Evolutionary conservation across 2,888 invertebrate species (phyloP), one percentile per base, ranked within the genome.

Genomic region (Tortricodes alternella): DNA sequence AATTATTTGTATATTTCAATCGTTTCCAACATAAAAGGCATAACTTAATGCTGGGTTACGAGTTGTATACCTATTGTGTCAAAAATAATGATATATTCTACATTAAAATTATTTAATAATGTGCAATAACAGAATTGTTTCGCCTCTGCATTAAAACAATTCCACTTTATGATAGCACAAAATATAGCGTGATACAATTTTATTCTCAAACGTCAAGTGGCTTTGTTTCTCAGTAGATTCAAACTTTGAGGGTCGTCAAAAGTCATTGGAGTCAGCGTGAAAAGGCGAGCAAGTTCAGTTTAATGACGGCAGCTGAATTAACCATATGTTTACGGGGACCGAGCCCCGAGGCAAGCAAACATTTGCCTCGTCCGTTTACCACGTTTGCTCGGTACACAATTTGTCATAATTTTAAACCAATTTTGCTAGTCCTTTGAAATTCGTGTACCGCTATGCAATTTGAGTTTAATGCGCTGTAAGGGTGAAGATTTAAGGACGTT

Each of bases 311-410:
- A 62, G 58, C 64, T 37, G 68, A 70, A 73, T 68, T 68, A 68
- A 65, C 61, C 59, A 61, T 61, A 60, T 68, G 67, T 70, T 70
- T 71, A 59, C 60, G 29, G 53, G 66, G 59, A 58, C 66, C 63
- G 59, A 55, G 59, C 65, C 66, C 68, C 58, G 61, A 63, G 62
- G 63, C 63, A 32, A 3, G 61, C 64, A 71, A 77, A 77, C 60
- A 70, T 76, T 73, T 72, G 58, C 68, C 58, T 60, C 49, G 61
- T 66, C 61, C 64, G 62, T 71, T 73, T 74, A 70, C 67, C 67
- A 62, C 67, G 67, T 73, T 62, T 52, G 35, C 58, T 66, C 56
- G 62, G 62, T 62, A 43, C 43, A 50, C 56, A 52, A 52, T 52
- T 52, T 52, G 52, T 52, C 52, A 52, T 52, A 52, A 52, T 52